phyloP scores from a whole-genome alignment of 1,140 invertebrate species.

The Bombus huntii region DNA sequence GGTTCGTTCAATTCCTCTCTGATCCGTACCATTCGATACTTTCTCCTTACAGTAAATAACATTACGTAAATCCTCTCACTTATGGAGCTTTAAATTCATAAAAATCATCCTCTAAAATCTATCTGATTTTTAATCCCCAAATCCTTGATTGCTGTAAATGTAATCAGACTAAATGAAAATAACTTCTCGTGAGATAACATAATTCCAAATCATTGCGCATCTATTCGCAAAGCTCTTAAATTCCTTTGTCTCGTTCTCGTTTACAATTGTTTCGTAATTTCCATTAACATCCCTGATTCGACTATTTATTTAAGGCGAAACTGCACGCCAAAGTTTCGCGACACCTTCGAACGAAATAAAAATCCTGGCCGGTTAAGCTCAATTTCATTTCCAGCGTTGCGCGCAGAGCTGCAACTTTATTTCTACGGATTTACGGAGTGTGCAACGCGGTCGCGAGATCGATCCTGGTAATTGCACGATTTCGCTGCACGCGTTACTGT shows the following conservation, averaged over 20 bases:
- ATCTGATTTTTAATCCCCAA: no score
- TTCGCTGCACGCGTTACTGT: neutral
- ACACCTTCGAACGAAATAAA: neutral
- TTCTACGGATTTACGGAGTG: neutral
- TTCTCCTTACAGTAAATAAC: no score
- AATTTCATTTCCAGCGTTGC: neutral
- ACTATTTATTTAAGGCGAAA: neutral
- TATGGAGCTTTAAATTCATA: no score
- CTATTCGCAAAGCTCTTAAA: neutral
- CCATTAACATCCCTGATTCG: neutral
- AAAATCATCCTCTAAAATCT: no score
- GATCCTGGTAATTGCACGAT: slow-evolving; percentile 19
- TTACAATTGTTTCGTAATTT: neutral
- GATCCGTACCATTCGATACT: no score
- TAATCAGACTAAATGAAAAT: no score
- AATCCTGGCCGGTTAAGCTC: neutral
- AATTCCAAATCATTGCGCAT: neutral
- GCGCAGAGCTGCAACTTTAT: neutral
- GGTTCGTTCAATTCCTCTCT: no score
- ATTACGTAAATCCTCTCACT: no score
- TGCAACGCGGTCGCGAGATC: neutral
- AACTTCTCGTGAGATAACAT: no score
- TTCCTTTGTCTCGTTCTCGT: neutral
- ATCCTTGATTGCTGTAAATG: no score
- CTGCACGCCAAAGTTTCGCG: neutral